Evolutionary conservation across 1,140 invertebrate genomes (phyloP).

Genomic region (Mycetomoellerius zeteki): DNA sequence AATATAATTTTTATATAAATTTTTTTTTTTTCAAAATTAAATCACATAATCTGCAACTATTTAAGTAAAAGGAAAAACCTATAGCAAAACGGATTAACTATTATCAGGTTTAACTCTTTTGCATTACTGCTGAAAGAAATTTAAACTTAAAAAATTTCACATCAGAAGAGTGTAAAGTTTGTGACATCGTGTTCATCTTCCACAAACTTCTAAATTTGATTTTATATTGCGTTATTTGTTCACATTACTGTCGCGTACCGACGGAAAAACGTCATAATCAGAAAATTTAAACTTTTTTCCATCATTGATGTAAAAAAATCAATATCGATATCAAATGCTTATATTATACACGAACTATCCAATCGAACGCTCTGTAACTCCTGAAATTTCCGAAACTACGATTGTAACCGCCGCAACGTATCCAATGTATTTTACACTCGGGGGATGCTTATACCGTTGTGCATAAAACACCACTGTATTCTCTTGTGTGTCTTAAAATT

Average conservation of each 20-base stretch:
- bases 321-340: constrained; percentile 30
- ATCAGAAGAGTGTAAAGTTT: background rate
- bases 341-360: constrained; percentile 34
- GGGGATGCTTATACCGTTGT: background rate
- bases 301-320: constrained; percentile 26
- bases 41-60: background rate
- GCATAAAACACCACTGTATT: constrained; percentile 4
- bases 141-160: background rate
- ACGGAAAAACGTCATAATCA: background rate
- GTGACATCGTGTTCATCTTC: background rate
- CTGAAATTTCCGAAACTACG: constrained; percentile 22
- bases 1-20: background rate
- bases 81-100: background rate
- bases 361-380: constrained; percentile 19
- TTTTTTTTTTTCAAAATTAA: background rate
- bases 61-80: background rate
- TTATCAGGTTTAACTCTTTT: background rate
- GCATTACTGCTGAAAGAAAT: background rate
- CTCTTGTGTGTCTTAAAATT: constrained; percentile 44
- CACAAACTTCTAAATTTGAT: background rate
- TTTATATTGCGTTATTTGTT: constrained; percentile 13
- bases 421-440: constrained; percentile 6
- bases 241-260: background rate
- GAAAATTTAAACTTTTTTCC: constrained; percentile 6
- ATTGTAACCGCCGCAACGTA: background rate